Evolutionary conservation across 2,797 vertebrate species (phyloP), one percentile per base, ranked within the genome.

Genomic region (Hypotaenidia okinawae): DNA sequence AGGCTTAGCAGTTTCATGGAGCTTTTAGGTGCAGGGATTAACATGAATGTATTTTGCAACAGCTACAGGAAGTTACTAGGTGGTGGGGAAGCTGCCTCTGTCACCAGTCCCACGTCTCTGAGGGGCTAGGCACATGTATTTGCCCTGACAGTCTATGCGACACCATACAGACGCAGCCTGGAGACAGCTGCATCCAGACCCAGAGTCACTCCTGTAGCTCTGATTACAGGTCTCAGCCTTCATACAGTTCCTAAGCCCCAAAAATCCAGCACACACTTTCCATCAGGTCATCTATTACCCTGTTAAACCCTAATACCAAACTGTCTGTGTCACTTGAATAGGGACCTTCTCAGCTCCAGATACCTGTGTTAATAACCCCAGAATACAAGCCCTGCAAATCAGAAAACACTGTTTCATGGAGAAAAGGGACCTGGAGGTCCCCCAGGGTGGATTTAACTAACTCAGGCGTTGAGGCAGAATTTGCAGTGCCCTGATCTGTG

Each of bases 161-260:
- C 19, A 52, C 37, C 10, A 55, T 5, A 16, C 1, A 0, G 55
- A 49, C 3, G 4, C 16, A 69, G 41, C 45, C 45, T 1, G 10
- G 51, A 72, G 84, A 73, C 62, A 89, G 72, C 90, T 73, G 62
- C 45, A 27, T 24, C 18, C 75, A 32, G 68, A 57, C 58, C 63
- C 68, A 7, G 17, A 59, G 22, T 5, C n/a, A 1, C 68, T 49
- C 24, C 11, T 5, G 59, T 22, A 83, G 84, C 87, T 89, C 88
- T 37, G 59, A 15, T 83, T 61, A 55, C 81, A 58, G 55, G 25
- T 39, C 69, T 35, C 51, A 55, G 35, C 58, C 84, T 43, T 68
- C 45, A 17, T 3, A 14, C 47, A 18, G 32, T 6, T 78, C 67
- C 45, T 32, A 21, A 30, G 33, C 58, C 30, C 67, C 30, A 55